Percentiles rank a stretch among this genome's conserved stretches.
phyloP scores from a whole-genome alignment of 2,113 vertebrate genomes.

The Alces alces region DNA sequence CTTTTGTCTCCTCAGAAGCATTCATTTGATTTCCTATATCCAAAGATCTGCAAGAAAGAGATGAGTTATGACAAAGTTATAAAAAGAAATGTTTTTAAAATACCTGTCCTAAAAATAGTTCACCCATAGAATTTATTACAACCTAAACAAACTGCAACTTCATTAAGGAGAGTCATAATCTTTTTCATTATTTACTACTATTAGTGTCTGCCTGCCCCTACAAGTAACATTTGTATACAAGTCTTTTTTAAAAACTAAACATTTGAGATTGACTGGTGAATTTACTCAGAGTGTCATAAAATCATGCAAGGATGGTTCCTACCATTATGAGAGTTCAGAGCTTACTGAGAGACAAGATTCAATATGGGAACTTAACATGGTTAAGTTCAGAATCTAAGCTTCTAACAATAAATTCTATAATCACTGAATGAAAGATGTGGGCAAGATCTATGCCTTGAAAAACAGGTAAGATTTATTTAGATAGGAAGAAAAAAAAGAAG shows the following conservation, averaged over 20 bases:
- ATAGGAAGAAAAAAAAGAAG: background rate
- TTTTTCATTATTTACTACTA: slow-evolving; percentile 10
- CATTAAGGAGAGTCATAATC: background rate
- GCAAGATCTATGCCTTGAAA: background rate
- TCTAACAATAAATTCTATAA: background rate
- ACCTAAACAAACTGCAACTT: background rate
- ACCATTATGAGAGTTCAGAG: background rate
- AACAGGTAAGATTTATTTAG: background rate
- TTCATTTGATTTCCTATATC: slow-evolving; percentile 89
- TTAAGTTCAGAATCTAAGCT: background rate
- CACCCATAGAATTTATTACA: background rate
- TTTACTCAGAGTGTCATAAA: background rate
- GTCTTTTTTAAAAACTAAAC: background rate
- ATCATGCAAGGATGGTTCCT: background rate
- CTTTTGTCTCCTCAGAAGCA: slow-evolving; percentile 85
- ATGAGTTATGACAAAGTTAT: slow-evolving; percentile 25
- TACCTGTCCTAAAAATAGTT: background rate
- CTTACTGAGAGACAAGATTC: background rate
- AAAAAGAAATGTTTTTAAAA: slow-evolving; percentile 6
- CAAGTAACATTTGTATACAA: background rate
- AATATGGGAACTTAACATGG: background rate
- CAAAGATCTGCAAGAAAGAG: slow-evolving; percentile 79
- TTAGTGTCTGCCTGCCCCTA: background rate
- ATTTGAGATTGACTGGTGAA: background rate
- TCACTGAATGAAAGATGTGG: background rate